Conservation (phyloP, 2,888 invertebrate genomes). For the Sinelater perroti region DNA sequence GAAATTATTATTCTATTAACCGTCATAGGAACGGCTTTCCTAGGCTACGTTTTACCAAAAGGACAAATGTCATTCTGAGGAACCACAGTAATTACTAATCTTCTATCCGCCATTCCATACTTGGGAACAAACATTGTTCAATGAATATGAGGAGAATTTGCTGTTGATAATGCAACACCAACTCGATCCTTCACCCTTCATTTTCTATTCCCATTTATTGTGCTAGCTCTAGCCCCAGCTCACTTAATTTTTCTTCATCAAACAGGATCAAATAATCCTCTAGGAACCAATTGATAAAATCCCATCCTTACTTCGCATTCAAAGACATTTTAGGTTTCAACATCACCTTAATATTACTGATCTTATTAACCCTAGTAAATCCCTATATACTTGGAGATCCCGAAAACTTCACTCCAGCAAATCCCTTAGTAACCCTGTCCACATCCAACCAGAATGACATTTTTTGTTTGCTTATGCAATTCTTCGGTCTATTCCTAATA, state of each 20-base stretch:
- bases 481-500: too few relatives aligned
- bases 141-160: conserved; percentile 82
- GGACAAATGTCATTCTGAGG: conserved; percentile 86
- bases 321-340: conserved; percentile 70
- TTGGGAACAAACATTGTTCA: conserved; percentile 70
- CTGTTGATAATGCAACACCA: too few relatives aligned
- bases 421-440: too few relatives aligned
- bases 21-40: conserved; percentile 76
- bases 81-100: conserved; percentile 81
- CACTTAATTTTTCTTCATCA: too few relatives aligned
- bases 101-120: too few relatives aligned
- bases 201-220: conserved; percentile 76
- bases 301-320: too few relatives aligned
- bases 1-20: conserved; percentile 73
- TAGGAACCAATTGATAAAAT: conserved; percentile 76
- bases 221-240: conserved; percentile 68
- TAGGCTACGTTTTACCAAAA: conserved; percentile 81
- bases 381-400: conserved; percentile 74
- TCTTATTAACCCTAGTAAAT: conserved; percentile 63
- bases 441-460: too few relatives aligned
- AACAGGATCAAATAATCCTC: conserved; percentile 73
- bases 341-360: too few relatives aligned
- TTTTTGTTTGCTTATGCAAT: too few relatives aligned
- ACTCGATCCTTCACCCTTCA: conserved; percentile 81
- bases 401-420: too few relatives aligned